Base-by-base conservation (phyloP, 2,888 invertebrate species). In the Dusona sp. region DNA sequence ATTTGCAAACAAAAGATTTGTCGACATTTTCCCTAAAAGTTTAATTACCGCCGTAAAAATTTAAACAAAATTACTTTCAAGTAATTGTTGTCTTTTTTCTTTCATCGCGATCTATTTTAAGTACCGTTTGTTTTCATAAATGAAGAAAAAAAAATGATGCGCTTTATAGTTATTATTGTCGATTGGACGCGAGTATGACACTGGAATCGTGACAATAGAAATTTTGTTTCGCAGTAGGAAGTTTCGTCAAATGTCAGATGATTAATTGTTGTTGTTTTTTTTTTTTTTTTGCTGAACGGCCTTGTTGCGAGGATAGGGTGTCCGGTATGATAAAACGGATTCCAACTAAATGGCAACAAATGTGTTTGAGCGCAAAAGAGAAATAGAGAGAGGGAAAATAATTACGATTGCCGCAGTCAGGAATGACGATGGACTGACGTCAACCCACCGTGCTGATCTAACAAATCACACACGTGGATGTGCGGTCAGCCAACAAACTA, bases 361-460 rank as follows among this genome's bases (percentile, higher is more conserved):
- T 13, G 42, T 19, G 29, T 19, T 7, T 33, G 81, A 19, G 74
- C 48, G 36, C 7, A 33, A 19, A 45, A 11, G 70, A 25, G 19
- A 11, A 7, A 42, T 2, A 42, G 42, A 42, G 25, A 48, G 73
- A 16, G 73, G 29, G 54, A 64, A 51, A 54, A 81, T 68, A 84
- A 86, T 84, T 84, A 81, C 77, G 65, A 80, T 81, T 84, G 79
- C 74, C 73, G 68, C 72, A 65, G 81, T 45, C 48, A 68, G 79
- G 72, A 78, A 86, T 86, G 79, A 84, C 86, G 79, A 82, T 48
- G 19, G 67, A 67, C 45, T 79, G 86, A 88, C 87, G 87, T 86
- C 79, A 83, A 81, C 77, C 65, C 61, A 61, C 13, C n/a, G 22
- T 29, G 75, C 74, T 68, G 70, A 81, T 79, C n/a, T 25, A 51